phyloP scores from a whole-genome alignment of 2,797 vertebrate species.

The Parambassis ranga region DNA sequence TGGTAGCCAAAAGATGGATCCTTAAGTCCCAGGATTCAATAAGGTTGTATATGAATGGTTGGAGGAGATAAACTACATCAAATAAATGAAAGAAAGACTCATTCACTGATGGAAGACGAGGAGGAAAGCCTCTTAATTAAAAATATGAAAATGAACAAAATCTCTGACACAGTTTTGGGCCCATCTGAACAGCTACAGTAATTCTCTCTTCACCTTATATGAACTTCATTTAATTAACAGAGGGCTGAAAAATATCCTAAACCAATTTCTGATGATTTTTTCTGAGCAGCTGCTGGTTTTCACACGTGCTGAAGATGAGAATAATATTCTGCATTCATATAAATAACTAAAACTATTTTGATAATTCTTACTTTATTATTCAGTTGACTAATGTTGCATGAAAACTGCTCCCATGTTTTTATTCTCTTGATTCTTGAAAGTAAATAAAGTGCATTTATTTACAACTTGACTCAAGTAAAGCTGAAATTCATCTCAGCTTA shows the following conservation, averaged over 20 bases:
- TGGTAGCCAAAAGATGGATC: constrained; percentile 82
- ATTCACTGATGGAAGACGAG: constrained; percentile 71
- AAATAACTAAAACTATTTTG: neutral
- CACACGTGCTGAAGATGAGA: neutral
- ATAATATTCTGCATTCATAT: neutral
- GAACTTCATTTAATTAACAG: constrained; percentile 48
- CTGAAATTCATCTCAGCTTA: neutral
- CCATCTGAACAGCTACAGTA: constrained; percentile 46
- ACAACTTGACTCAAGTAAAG: neutral
- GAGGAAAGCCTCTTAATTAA: constrained; percentile 77
- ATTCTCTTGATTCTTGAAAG: neutral
- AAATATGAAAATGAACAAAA: constrained; percentile 85
- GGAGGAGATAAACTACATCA: constrained; percentile 81
- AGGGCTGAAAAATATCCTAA: constrained; percentile 22
- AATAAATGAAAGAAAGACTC: constrained; percentile 70
- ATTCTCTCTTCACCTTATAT: constrained; percentile 49
- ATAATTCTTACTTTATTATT: constrained; percentile 1
- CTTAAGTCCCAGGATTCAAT: constrained; percentile 73
- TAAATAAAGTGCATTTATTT: neutral
- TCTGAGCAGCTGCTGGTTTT: constrained; percentile 8
- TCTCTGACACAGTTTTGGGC: constrained; percentile 70
- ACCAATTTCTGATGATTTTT: constrained; percentile 37
- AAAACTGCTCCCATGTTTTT: neutral
- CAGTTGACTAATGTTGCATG: constrained; percentile 4
- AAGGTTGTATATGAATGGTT: constrained; percentile 78